Evolutionary conservation across 1,140 invertebrate species (phyloP), one percentile per base, ranked within the genome.

Genomic region (Leptoteleia sp.): DNA sequence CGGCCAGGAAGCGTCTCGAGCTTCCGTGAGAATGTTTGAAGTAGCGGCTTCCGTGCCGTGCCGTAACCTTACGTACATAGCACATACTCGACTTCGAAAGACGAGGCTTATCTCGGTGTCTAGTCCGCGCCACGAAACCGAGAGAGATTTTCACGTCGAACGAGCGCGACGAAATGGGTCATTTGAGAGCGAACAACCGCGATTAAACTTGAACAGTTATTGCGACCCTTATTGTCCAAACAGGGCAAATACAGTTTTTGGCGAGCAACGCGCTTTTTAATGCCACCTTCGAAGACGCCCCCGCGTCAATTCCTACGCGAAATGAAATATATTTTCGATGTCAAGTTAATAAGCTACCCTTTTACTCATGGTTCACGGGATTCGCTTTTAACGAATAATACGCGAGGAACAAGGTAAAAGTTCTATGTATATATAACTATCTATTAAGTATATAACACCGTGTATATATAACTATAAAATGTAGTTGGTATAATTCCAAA

Each of bases 11-110:
- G 59, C 70, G 76, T 73, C 76, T 55, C 55, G 70, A 70, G 68
- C 76, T 79, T 79, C 76, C 76, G 76, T 79, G 70, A 79, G 76
- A 79, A 75, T 70, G 70, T 73, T 70, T 73, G 62, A 75, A 79
- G 76, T 79, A 64, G 76, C 70, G 48, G 70, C 71, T 79, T 79
- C 77, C 71, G 77, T 73, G 59, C 35, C 64, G 65, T 65, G 65
- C 70, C 64, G 42, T 43, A 64, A 73, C 76, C 62, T 79, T 73
- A 64, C 45, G 68, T 73, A 75, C 64, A 65, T 68, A 62, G 62
- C 68, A 35, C 45, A 59, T 57, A 57, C 76, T 79, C 64, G 64
- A 79, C 70, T 73, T 37, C 57, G 42, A 45, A 79, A 73, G 76
- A 79, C 76, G 59, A 47, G 76, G 68, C 70, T 79, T 79, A 79